phyloP scores from a whole-genome alignment of 2,113 vertebrate genomes.

The Cryptotis parvus region DNA sequence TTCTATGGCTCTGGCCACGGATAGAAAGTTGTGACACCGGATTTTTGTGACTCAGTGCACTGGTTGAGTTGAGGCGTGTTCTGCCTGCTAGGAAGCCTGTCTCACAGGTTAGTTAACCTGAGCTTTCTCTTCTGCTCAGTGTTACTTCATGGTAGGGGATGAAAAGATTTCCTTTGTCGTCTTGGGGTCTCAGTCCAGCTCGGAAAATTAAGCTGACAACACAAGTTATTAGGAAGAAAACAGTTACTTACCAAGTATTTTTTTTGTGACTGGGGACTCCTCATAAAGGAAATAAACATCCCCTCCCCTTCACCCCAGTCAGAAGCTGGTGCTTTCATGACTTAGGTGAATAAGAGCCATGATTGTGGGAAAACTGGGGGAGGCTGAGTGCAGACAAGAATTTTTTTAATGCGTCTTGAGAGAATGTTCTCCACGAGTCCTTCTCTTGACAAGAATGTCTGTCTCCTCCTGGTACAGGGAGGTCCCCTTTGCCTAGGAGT shows the following conservation, averaged over 20 bases:
- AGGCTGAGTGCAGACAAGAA: constrained; percentile 2
- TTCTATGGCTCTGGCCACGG: too few relatives aligned
- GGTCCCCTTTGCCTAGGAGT: not conserved
- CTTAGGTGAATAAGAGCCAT: not conserved
- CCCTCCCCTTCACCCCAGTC: too few relatives aligned
- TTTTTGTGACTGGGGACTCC: not conserved
- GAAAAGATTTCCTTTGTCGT: not conserved
- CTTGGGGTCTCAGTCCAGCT: not conserved
- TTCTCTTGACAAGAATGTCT: not conserved
- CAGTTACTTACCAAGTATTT: not conserved
- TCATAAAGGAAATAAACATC: too few relatives aligned
- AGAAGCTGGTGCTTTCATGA: not conserved
- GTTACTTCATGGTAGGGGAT: not conserved
- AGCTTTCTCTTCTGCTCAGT: not conserved
- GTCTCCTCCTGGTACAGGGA: not conserved
- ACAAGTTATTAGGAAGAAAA: not conserved
- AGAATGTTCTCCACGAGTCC: not conserved
- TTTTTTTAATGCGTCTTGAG: not conserved
- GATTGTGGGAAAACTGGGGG: not conserved
- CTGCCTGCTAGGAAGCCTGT: not conserved
- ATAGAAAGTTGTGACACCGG: not conserved
- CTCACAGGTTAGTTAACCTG: not conserved
- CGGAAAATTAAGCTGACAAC: constrained; percentile 24
- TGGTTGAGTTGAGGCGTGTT: not conserved
- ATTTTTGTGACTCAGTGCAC: not conserved